Evolutionary conservation across 1,140 invertebrate genomes (phyloP), one percentile per base, ranked within the genome.

Genomic region (Drosophila mojavensis): DNA sequence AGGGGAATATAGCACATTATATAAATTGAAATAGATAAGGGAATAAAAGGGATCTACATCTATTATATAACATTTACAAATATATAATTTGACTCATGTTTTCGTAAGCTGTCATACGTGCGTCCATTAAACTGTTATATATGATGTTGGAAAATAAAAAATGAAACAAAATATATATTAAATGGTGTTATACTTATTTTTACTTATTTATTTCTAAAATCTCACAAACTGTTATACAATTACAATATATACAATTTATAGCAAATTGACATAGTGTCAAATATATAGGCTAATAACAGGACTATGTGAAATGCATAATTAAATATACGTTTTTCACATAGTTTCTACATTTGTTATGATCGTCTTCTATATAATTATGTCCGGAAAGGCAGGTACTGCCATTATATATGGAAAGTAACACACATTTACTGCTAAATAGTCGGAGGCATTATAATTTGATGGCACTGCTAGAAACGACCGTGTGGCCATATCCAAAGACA

Each of bases 381-480:
- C 39, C 9, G 45, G 48, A 54, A 59, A 59, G 33, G 47, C 5
- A 56, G 17, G 39, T 41, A 58, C 28, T 28, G 61, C 15, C 28
- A 28, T 41, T 62, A 71, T 15, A 54, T 47, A 30, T 60, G 17
- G 45, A 48, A 80, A 89, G 80, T 89, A 85, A 83, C 80, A 89
- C 74, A 89, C 80, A 83, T 88, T 88, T 88, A 72, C 83, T 84
- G 80, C 79, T 89, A 89, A 88, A 88, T 72, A 83, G 84, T 89
- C 84, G 80, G 54, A 67, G 43, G 15, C 82, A 88, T 84, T 89
- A 89, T 89, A 88, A 88, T 89, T 88, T 80, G 83, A 89, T 89
- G 83, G 80, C 84, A 89, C 83, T 82, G 73, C 82, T 76, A 79
- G 75, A 82, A 74, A 62, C 65, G 55, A 76, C 68, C 75, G 65